Conservation (phyloP, 35 echinoderm and acorn worm genomes). For the Ophiothrix spiculata region DNA sequence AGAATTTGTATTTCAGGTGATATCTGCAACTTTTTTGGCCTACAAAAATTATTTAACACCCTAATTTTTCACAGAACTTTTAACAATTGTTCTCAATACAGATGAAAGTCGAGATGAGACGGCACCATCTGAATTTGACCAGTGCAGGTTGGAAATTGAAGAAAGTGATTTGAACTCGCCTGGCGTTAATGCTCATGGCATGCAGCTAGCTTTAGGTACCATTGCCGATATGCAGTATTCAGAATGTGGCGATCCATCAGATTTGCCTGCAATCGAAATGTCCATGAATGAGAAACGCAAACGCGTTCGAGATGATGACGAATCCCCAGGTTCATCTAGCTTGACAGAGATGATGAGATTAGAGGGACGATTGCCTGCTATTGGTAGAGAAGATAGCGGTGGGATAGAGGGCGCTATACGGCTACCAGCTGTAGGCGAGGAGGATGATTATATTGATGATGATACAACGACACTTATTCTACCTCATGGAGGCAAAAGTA, state of each 20-base stretch:
- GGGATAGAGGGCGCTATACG: not conserved
- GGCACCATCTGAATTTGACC: not conserved
- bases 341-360: not conserved
- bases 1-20: too few relatives aligned
- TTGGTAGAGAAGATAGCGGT: not conserved
- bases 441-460: not conserved
- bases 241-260: not conserved
- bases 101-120: too few relatives aligned
- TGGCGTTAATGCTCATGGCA: not conserved
- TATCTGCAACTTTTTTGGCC: too few relatives aligned
- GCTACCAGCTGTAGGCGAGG: not conserved
- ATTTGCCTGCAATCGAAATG: not conserved
- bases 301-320: not conserved
- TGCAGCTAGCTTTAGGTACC: not conserved
- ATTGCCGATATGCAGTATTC: not conserved
- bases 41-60: too few relatives aligned
- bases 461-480: not conserved
- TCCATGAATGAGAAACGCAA: not conserved
- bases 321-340: not conserved
- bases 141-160: not conserved
- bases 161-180: not conserved
- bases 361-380: not conserved
- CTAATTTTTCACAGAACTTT: too few relatives aligned
- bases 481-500: not conserved
- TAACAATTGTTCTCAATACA: too few relatives aligned